Percentiles rank a stretch among this genome's conserved stretches.
Evolutionary conservation across 2,113 vertebrate species (phyloP).

Genomic region (Saimiri boliviensis): DNA sequence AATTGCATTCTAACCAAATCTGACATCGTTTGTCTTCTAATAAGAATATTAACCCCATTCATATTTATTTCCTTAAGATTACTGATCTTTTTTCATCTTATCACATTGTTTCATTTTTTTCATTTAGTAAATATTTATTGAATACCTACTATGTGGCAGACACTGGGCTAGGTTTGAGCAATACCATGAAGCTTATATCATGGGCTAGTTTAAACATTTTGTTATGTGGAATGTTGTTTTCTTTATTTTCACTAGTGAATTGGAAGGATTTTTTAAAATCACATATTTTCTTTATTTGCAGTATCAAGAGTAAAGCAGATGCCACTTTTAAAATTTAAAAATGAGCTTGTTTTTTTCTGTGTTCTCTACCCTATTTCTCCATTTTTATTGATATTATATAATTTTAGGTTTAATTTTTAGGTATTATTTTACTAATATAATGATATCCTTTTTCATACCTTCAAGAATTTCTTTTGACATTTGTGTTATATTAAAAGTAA

Average conservation of each 20-base stretch:
- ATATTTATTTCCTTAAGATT: neutral
- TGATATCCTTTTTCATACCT: neutral
- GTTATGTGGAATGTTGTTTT: neutral
- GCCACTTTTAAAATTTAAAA: neutral
- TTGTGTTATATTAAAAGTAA: neutral
- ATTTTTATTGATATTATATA: neutral
- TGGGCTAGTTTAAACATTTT: neutral
- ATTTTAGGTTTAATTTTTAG: neutral
- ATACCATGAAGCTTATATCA: neutral
- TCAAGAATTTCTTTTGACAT: slow-evolving; percentile 7
- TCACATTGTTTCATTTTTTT: neutral
- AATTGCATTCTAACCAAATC: slow-evolving; percentile 3
- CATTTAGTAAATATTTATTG: neutral
- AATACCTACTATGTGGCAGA: neutral
- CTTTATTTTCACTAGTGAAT: neutral
- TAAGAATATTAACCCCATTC: slow-evolving; percentile 2
- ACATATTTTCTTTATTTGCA: neutral
- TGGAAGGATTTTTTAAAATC: neutral
- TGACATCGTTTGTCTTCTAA: neutral
- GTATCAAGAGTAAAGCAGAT: neutral
- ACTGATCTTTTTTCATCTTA: neutral
- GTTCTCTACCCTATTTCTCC: neutral
- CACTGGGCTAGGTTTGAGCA: neutral
- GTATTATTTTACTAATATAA: slow-evolving; percentile 23
- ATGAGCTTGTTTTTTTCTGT: neutral